Evolutionary conservation across 2,797 vertebrate species (phyloP).

Genomic region (Atherinosoma microstoma): DNA sequence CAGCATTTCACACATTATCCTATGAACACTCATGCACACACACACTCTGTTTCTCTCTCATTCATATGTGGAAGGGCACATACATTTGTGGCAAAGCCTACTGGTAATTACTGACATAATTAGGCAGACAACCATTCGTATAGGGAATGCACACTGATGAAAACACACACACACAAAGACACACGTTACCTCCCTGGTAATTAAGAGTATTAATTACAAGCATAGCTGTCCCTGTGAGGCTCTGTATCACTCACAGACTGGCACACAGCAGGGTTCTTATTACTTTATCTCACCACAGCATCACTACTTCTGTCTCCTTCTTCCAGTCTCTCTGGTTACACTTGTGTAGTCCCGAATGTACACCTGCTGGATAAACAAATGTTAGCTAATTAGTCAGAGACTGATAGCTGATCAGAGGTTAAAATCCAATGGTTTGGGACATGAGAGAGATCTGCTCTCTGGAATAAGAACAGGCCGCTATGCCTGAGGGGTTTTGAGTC

Average conservation of each 20-base stretch:
- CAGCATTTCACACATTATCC: conserved; percentile 52
- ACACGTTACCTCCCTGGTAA: conserved; percentile 74
- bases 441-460: conserved; percentile 31
- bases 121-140: conserved; percentile 77
- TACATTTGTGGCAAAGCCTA: conserved; percentile 66
- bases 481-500: conserved; percentile 17
- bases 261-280: conserved; percentile 73
- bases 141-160: conserved; percentile 65
- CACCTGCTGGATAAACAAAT: conserved; percentile 71
- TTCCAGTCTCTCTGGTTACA: conserved; percentile 47
- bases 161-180: conserved; percentile 47
- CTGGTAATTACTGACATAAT: conserved; percentile 82
- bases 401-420: conserved; percentile 66
- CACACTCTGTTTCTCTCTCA: conserved; percentile 25
- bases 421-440: conserved; percentile 48
- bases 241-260: conserved; percentile 78
- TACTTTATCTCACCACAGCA: conserved; percentile 73
- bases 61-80: conserved; percentile 30
- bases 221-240: conserved; percentile 79
- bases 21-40: conserved; percentile 4
- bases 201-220: conserved; percentile 84
- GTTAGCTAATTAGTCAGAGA: conserved; percentile 68
- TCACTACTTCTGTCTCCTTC: conserved; percentile 47
- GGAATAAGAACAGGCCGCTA: conserved; percentile 13
- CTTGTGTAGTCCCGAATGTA: conserved; percentile 57